These are phyloP conservation scores for Petrocephalus microphthalmus DNA, from an alignment of 2,113 vertebrate species.

Conservation along the genomic window DNA sequence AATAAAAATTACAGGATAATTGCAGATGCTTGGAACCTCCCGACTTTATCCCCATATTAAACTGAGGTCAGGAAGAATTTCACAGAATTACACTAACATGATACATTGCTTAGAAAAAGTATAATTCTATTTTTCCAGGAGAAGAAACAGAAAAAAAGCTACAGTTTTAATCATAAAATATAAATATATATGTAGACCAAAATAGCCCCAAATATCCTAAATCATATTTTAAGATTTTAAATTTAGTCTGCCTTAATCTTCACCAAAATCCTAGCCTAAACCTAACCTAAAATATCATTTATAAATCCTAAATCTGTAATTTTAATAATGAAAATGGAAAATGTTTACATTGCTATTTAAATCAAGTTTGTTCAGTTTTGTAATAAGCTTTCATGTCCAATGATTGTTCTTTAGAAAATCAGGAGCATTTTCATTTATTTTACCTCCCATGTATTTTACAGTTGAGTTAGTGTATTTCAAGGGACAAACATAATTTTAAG, in stretches of 20 bases:
- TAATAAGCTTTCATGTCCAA: not conserved
- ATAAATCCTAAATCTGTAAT: not conserved
- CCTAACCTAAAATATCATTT: not conserved
- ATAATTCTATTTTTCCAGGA: not conserved
- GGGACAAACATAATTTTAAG: constrained; percentile 52
- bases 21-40: too few species aligned
- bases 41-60: not conserved
- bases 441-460: constrained; percentile 40
- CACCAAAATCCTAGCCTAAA: not conserved
- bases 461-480: constrained; percentile 68
- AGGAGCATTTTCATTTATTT: not conserved
- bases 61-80: not conserved
- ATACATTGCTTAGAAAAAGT: not conserved
- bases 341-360: not conserved
- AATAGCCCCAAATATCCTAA: not conserved
- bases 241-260: not conserved
- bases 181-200: not conserved
- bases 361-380: constrained; percentile 6
- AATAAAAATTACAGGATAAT: not conserved
- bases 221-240: not conserved
- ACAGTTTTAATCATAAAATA: not conserved
- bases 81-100: too few species aligned
- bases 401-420: not conserved
- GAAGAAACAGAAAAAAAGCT: not conserved
- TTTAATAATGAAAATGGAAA: not conserved